Evolutionary conservation across 2,113 vertebrate genomes (phyloP), one percentile per base, ranked within the genome.

Genomic region (Actinemys pallida): DNA sequence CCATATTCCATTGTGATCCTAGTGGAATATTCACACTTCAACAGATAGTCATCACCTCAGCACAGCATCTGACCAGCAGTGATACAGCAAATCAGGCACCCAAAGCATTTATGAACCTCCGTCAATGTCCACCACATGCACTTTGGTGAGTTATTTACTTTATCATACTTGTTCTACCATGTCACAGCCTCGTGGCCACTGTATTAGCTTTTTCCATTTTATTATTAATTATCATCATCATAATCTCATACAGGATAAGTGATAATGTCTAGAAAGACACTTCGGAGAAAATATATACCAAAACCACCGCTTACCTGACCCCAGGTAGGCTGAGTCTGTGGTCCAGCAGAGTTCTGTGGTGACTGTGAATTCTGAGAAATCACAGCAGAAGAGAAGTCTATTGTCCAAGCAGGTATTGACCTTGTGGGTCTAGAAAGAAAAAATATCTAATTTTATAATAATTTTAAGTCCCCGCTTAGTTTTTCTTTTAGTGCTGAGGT

Each of bases 11-110:
- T 75, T 52, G 92, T 88, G 57, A 52, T 83, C 90, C 56, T 1
- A 13, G 56, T 81, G 90, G 81, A 91, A 88, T 89, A 91, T 62
- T 86, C 82, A 8, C 0, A 31, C 59, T 90, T 79, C 75, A 27
- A 24, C 25, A 0, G 1, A 84, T 35, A 42, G 59, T 49, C 75
- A 88, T 91, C 93, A 65, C 65, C 79, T 69, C 80, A 47, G 84
- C 86, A n/a, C 75, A 39, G 87, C 2, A 2, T 90, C 50, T 93
- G 87, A 86, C 49, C 90, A 94, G 90, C 89, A 75, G 54, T 90
- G 93, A 95, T 94, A 75, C 0, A 87, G 93, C 80, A 84, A 35
- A 87, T 52, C 83, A 92, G 89, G 87, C 93, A 88, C 79, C 81
- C 0, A 0, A 59, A 27, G 84, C 17, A 2, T 0, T 1, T 92